Evolutionary conservation across 2,113 vertebrate genomes (phyloP).

Genomic region (Channa maculata): DNA sequence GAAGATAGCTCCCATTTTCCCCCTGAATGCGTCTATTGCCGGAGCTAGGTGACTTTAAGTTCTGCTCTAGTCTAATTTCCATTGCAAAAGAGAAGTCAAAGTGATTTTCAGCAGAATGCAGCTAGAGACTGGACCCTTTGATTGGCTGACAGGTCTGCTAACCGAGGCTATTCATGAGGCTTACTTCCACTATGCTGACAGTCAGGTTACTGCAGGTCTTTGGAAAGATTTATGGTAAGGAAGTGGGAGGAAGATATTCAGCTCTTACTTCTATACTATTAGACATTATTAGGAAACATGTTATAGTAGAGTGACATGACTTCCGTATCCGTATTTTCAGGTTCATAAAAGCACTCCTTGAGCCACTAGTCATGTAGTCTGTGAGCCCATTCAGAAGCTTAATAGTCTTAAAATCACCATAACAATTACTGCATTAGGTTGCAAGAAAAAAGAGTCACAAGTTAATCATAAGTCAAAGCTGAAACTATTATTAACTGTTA

Average conservation of each 20-base stretch:
- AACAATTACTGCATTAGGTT: too few relatives aligned
- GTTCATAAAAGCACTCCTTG: too few relatives aligned
- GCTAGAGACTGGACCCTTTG: conserved; percentile 7
- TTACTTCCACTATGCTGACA: conserved; percentile 2
- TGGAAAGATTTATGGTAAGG: conserved; percentile 9
- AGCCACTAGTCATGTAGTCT: too few relatives aligned
- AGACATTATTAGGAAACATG: too few relatives aligned
- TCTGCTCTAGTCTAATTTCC: conserved; percentile 52
- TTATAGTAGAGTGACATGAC: too few relatives aligned
- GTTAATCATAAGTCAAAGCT: too few relatives aligned
- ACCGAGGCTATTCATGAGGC: conserved; percentile 7
- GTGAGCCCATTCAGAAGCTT: too few relatives aligned
- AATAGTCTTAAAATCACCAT: too few relatives aligned
- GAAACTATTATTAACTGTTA: too few relatives aligned
- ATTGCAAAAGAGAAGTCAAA: conserved; percentile 60
- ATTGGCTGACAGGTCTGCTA: conserved; percentile 51
- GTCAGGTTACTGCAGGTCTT: conserved; percentile 16
- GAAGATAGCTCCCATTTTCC: conserved; percentile 61
- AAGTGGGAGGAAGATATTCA: conserved; percentile 3
- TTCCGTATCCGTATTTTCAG: too few relatives aligned
- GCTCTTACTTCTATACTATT: background rate
- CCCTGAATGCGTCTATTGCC: conserved; percentile 33
- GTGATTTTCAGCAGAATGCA: conserved; percentile 43
- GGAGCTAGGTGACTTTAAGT: conserved; percentile 41
- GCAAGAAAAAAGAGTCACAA: too few relatives aligned